Conservation (phyloP, 2,888 invertebrate genomes). For the Pegoplata infirma region DNA sequence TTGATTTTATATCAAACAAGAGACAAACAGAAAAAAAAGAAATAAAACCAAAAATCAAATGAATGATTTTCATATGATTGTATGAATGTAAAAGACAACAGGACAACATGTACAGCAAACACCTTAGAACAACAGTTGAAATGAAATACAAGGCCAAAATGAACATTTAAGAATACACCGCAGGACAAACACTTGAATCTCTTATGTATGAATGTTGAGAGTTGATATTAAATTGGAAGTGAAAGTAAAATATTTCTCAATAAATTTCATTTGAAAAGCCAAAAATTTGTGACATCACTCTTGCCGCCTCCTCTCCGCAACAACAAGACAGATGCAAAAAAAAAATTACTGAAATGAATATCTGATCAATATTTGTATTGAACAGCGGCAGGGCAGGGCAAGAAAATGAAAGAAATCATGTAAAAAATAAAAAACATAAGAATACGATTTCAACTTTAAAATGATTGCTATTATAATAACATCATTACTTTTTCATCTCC, state of each 20-base stretch:
- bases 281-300: neutral
- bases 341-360: constrained; percentile 30
- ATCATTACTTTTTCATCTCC: neutral
- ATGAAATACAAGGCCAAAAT: neutral
- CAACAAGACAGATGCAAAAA: constrained; percentile 35
- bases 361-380: constrained; percentile 31
- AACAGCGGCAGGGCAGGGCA: constrained; percentile 10
- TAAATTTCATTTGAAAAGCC: constrained; percentile 6
- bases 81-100: neutral
- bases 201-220: constrained; percentile 8
- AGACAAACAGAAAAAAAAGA: neutral
- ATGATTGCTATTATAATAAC: constrained; percentile 23
- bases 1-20: constrained; percentile 28
- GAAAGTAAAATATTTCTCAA: constrained; percentile 2
- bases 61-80: neutral
- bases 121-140: constrained; percentile 6
- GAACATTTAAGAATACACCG: neutral
- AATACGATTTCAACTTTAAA: constrained; percentile 41
- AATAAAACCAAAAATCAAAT: too few relatives aligned
- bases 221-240: constrained; percentile 19
- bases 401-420: constrained; percentile 12
- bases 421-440: constrained; percentile 21
- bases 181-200: neutral
- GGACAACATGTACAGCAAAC: neutral
- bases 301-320: too few relatives aligned